Evolutionary conservation across 2,797 vertebrate genomes (phyloP).

Genomic region (Pipistrellus kuhlii): DNA sequence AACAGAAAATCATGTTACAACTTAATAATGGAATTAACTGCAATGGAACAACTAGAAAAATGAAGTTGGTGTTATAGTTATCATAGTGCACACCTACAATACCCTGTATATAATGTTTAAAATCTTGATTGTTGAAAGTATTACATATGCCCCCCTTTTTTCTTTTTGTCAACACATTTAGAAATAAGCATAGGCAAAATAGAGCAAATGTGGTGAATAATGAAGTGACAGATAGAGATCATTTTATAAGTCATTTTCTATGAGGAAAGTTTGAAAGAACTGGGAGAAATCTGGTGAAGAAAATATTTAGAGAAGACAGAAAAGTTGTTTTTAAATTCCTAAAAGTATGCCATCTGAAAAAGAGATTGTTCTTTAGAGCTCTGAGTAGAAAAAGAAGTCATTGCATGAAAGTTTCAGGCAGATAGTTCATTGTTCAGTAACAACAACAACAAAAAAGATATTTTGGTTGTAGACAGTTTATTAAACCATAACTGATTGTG

Average conservation of each 20-base stretch:
- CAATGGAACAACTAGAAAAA: background rate
- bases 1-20: background rate
- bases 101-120: no score
- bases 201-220: background rate
- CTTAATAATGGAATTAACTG: background rate
- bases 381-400: background rate
- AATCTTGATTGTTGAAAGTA: no score
- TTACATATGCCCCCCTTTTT: no score
- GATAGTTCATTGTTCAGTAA: background rate
- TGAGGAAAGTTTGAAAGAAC: background rate
- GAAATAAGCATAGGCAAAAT: background rate
- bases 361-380: background rate
- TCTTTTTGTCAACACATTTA: background rate
- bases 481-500: background rate
- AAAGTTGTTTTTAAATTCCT: constrained; percentile 9
- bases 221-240: background rate
- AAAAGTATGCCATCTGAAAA: background rate
- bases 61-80: background rate
- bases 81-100: background rate
- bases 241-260: background rate
- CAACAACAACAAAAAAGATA: background rate
- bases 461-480: background rate
- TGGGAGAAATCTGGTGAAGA: background rate
- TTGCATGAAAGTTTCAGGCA: background rate
- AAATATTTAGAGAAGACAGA: background rate